Percentiles rank a stretch among this genome's conserved stretches.
Conservation (phyloP, 2,888 invertebrate genomes). For the Acanthococcus lagerstroemiae region DNA sequence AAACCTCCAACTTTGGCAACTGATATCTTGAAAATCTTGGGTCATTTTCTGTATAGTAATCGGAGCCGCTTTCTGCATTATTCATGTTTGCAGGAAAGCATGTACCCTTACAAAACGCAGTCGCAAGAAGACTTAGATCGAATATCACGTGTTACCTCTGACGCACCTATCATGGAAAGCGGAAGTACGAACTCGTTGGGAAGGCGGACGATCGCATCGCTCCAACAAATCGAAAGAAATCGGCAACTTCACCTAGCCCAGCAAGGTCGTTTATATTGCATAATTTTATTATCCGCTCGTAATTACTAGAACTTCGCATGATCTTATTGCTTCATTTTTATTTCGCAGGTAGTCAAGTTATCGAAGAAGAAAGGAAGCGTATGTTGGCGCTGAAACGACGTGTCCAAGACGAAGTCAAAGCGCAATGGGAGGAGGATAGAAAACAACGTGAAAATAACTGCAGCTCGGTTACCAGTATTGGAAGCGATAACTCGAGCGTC, state of each 20-base stretch:
- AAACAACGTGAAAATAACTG: slow-evolving; percentile 49
- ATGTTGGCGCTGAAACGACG: slow-evolving; percentile 75
- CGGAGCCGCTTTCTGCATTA: too few relatives aligned
- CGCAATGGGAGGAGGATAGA: slow-evolving; percentile 67
- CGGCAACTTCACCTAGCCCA: slow-evolving; percentile 75
- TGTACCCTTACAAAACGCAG: slow-evolving; percentile 36
- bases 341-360: slow-evolving; percentile 69
- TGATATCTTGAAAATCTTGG: too few relatives aligned
- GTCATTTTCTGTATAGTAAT: too few relatives aligned
- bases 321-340: slow-evolving; percentile 11
- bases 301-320: background rate
- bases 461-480: slow-evolving; percentile 52
- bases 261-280: too few relatives aligned
- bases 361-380: slow-evolving; percentile 79
- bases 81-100: slow-evolving; percentile 27
- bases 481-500: slow-evolving; percentile 52
- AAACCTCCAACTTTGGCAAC: too few relatives aligned
- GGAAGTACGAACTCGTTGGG: slow-evolving; percentile 51
- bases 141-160: slow-evolving; percentile 77
- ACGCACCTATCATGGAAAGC: slow-evolving; percentile 62
- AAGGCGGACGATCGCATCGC: slow-evolving; percentile 69
- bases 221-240: slow-evolving; percentile 82
- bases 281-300: background rate
- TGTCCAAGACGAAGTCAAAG: slow-evolving; percentile 80
- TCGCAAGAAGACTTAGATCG: slow-evolving; percentile 70